Base-by-base conservation (phyloP, 2,888 invertebrate genomes). In the Epinotia bilunana region DNA sequence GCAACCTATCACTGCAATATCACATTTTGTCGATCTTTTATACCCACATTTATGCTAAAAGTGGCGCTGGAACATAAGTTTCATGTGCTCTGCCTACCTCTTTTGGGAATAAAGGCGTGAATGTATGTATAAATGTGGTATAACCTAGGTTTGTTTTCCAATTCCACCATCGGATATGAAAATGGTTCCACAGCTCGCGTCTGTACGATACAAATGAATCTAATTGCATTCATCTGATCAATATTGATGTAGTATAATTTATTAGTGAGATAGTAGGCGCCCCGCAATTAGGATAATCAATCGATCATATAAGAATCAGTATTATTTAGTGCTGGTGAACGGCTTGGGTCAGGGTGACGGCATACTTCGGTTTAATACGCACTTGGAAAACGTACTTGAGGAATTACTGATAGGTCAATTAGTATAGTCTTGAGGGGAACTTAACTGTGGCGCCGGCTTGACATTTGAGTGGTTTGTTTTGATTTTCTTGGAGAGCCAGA, bases 281-380 rank as follows among this genome's bases (percentile, higher is more conserved):
- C 83, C 79, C 23, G 83, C 86, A 86, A 87, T 87, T 86, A 87
- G 83, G 81, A 77, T 81, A 82, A 85, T 84, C 86, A 84, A 87
- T 87, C 85, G 81, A 86, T 88, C 88, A 87, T 84, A 86, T 79
- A 71, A 62, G 70, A 69, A 69, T 69, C 23, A 9, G 69, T 60
- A 46, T 69, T 69, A 69, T 57, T 68, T 58, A 68, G 23, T 28
- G 28, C 39, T 43, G 23, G 69, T 69, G 69, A 69, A 60, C 28
- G 69, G 58, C 58, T 16, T 33, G 20, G 69, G 58, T 69, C 69
- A 69, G 69, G 69, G 69, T 69, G 69, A 69, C 61, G 23, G 58
- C 57, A 39, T 60, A 46, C 43, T 46, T 23, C n/a, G n/a, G 23
- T 58, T 67, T 58, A 46, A 69, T 69, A 69, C 58, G 58, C 23